These are phyloP conservation scores for Nerophis ophidion DNA, from an alignment of 2,113 vertebrate species.

Conservation along the genomic window DNA sequence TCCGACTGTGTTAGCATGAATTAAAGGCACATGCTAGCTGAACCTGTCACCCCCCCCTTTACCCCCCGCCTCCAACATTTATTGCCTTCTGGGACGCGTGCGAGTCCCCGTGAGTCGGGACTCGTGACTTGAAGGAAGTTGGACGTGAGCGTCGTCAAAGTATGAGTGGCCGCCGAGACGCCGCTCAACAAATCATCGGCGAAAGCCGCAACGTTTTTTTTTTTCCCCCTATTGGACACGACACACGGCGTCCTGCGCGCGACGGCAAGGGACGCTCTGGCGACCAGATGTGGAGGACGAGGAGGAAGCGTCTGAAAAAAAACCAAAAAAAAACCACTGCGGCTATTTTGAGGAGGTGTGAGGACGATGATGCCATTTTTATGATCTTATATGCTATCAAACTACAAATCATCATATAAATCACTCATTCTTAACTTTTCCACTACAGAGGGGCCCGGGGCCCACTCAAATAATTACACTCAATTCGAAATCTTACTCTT, in stretches of 20 bases:
- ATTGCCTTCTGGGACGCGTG: neutral
- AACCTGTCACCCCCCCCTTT: neutral
- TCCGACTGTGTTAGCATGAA: neutral
- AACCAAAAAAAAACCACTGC: too few species aligned
- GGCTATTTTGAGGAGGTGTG: too few species aligned
- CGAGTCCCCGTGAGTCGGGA: too few species aligned
- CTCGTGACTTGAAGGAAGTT: neutral
- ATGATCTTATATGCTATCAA: too few species aligned
- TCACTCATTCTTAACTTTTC: too few species aligned
- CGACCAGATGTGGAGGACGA: slow-evolving; percentile 9
- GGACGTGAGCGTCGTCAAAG: neutral
- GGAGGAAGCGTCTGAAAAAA: neutral
- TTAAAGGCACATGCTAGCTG: neutral
- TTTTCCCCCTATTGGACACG: neutral
- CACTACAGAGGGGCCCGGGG: too few species aligned
- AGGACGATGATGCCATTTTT: too few species aligned
- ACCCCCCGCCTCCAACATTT: neutral
- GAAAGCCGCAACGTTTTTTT: neutral
- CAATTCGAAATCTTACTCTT: too few species aligned
- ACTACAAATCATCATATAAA: too few species aligned
- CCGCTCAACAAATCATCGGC: slow-evolving; percentile 4
- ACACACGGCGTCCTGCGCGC: neutral
- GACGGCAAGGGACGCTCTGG: slow-evolving; percentile 3
- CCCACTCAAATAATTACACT: too few species aligned
- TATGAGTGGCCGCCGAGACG: neutral